Evolutionary conservation across 2,113 vertebrate species (phyloP).

Genomic region (Peromyscus leucopus): DNA sequence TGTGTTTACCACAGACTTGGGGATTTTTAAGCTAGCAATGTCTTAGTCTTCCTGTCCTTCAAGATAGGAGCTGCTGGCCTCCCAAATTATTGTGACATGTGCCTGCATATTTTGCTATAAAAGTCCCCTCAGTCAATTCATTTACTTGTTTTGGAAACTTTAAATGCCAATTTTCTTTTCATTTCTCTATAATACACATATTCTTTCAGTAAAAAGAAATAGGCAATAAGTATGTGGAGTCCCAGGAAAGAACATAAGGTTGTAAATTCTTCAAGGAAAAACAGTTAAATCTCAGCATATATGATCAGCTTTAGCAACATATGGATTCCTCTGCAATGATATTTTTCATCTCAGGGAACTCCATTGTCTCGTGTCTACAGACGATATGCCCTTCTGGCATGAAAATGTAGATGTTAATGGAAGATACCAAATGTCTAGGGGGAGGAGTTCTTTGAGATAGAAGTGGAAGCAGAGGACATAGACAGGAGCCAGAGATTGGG

Average conservation of each 20-base stretch:
- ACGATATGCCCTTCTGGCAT: background rate
- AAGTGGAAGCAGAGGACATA: background rate
- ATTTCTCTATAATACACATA: background rate
- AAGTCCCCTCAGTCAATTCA: background rate
- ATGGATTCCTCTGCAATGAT: background rate
- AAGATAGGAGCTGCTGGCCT: background rate
- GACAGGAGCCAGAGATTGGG: background rate
- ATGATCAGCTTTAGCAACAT: constrained; percentile 24
- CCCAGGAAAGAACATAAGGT: constrained; percentile 29
- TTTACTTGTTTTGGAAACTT: background rate
- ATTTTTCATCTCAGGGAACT: constrained; percentile 37
- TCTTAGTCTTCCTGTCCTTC: constrained; percentile 64
- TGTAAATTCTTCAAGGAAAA: constrained; percentile 35
- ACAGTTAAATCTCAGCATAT: background rate
- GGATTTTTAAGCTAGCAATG: constrained; percentile 77
- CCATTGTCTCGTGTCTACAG: background rate
- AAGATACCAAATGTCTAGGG: background rate
- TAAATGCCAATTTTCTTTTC: background rate
- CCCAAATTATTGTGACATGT: background rate
- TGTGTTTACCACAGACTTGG: constrained; percentile 72
- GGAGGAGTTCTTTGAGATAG: background rate
- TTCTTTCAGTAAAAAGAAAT: constrained; percentile 28
- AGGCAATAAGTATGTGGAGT: background rate
- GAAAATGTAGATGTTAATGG: constrained; percentile 26
- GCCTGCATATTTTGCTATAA: background rate